Percentiles rank a stretch among this genome's conserved stretches.
phyloP scores from a whole-genome alignment of 2,113 vertebrate species.

The Microcebus griseorufus region DNA sequence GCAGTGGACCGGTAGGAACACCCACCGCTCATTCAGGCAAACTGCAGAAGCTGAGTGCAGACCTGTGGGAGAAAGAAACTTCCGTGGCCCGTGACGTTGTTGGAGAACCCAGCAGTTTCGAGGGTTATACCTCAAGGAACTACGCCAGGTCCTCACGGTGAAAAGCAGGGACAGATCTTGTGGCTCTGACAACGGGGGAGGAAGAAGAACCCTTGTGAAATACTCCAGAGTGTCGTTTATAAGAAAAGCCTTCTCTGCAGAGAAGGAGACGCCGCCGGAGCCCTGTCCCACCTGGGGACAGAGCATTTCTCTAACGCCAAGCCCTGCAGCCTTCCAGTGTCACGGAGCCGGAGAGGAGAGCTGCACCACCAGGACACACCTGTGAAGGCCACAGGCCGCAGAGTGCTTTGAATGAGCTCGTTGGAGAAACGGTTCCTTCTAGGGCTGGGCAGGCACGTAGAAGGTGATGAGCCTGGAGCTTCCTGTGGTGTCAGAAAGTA shows the following conservation, averaged over 20 bases:
- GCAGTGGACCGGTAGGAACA: too few relatives aligned
- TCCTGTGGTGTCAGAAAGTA: background rate
- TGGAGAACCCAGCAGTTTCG: background rate
- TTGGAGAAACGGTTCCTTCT: background rate
- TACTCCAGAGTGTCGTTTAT: background rate
- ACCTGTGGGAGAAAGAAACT: background rate
- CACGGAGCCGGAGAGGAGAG: too few relatives aligned
- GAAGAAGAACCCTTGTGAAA: background rate
- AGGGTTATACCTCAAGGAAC: background rate
- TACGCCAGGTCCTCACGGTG: fast-evolving
- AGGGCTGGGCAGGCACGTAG: background rate
- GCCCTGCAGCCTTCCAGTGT: background rate
- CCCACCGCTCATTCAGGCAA: background rate
- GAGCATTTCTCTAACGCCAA: background rate
- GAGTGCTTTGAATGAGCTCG: background rate
- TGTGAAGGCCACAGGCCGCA: background rate
- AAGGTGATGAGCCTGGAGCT: background rate
- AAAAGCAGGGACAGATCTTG: background rate
- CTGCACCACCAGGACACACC: background rate
- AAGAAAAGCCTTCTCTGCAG: background rate
- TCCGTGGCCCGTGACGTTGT: background rate
- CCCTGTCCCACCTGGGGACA: background rate
- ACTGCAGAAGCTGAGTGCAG: background rate
- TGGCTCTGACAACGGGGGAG: background rate
- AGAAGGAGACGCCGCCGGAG: background rate